phyloP scores from a whole-genome alignment of 2,113 vertebrate genomes.

The Astatoreochromis straeleni region DNA sequence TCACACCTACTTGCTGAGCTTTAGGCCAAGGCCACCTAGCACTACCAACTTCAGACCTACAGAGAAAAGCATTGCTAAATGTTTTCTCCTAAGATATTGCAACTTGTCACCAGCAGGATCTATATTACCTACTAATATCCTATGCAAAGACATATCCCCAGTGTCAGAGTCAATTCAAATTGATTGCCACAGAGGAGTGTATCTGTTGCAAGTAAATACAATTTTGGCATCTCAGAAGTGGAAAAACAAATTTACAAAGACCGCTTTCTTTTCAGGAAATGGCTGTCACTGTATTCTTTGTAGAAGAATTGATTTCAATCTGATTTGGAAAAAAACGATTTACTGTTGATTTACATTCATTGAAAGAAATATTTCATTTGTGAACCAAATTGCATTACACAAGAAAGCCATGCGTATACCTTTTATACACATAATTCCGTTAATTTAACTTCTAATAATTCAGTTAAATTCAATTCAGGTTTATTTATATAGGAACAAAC shows the following conservation, averaged over 20 bases:
- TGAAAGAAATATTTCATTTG: neutral
- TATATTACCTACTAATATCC: neutral
- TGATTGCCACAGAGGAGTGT: neutral
- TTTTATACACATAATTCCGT: rapidly evolving
- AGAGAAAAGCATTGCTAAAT: neutral
- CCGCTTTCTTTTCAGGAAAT: neutral
- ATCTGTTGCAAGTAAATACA: neutral
- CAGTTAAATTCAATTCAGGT: neutral
- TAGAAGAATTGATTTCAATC: neutral
- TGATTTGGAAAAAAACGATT: neutral
- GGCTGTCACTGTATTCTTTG: neutral
- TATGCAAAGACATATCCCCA: neutral
- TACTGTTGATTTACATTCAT: neutral
- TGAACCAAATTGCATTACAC: neutral
- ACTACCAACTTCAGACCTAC: neutral
- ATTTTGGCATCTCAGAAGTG: neutral
- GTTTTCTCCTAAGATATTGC: neutral
- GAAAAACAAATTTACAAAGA: neutral
- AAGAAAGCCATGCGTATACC: neutral
- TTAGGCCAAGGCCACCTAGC: neutral
- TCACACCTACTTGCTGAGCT: neutral
- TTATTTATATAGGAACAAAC: neutral
- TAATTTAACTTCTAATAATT: neutral
- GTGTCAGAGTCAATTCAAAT: neutral
- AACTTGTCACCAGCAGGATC: neutral